Conservation (phyloP, 2,888 invertebrate genomes). For the Ichneumon xanthorius region DNA sequence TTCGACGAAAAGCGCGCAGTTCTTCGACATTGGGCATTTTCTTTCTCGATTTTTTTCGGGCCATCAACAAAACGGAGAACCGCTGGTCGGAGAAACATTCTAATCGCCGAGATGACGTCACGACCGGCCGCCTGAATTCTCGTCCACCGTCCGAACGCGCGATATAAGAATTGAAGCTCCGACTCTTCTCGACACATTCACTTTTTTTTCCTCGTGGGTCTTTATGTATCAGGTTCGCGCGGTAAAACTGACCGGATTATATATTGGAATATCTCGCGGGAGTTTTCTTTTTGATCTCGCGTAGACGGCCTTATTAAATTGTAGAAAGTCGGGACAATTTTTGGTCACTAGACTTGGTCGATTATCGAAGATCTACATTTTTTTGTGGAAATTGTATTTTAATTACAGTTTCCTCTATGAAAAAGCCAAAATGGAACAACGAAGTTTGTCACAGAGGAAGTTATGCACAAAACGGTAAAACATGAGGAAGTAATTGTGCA, state of each 20-base stretch:
- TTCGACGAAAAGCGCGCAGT: not conserved
- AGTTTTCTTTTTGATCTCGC: not conserved
- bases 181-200: not conserved
- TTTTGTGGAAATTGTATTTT: too few species aligned
- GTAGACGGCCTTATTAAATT: not conserved
- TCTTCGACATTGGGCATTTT: not conserved
- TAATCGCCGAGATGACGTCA: conserved; percentile 76
- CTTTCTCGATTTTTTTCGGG: conserved; percentile 19
- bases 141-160: not conserved
- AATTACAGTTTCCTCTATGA: too few species aligned
- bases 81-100: conserved; percentile 74
- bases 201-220: not conserved
- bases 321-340: not conserved
- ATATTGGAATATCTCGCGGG: not conserved
- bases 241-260: not conserved
- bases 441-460: too few species aligned
- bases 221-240: not conserved
- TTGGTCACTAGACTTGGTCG: not conserved
- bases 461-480: too few species aligned
- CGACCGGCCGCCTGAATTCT: conserved; percentile 7
- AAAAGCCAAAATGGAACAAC: too few species aligned
- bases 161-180: conserved; percentile 21
- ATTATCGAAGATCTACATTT: not conserved
- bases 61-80: conserved; percentile 80
- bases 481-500: too few species aligned